Evolutionary conservation across 2,113 vertebrate species (phyloP).

Genomic region (Brienomyrus brachyistius): DNA sequence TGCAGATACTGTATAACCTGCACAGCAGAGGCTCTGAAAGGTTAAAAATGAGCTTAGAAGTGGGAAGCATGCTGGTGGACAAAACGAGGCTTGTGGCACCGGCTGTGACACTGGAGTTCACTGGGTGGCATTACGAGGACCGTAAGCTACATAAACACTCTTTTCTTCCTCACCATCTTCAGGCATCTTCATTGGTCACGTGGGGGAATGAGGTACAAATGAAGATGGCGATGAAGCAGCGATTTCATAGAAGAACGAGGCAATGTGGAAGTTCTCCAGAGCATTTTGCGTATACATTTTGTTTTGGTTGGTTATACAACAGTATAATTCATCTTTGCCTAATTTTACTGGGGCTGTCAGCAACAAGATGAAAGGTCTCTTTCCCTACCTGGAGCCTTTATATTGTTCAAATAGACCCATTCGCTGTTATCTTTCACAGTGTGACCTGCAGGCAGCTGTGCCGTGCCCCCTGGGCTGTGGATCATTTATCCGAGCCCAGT

Average conservation of each 20-base stretch:
- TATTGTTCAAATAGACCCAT: background rate
- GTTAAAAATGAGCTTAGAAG: conserved; percentile 51
- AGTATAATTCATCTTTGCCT: background rate
- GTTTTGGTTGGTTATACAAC: background rate
- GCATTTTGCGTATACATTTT: background rate
- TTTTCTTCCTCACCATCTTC: background rate
- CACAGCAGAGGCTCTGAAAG: conserved; percentile 55
- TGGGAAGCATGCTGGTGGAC: background rate
- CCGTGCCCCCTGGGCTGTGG: background rate
- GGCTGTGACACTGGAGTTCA: background rate
- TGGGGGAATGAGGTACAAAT: background rate
- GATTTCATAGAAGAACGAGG: background rate
- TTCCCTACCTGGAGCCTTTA: background rate
- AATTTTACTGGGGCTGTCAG: background rate
- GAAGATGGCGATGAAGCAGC: background rate
- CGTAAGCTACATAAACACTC: background rate
- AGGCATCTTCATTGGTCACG: background rate
- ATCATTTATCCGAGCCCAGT: background rate
- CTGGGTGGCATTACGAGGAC: background rate
- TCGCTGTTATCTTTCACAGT: background rate
- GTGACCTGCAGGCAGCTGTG: background rate
- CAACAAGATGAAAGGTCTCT: background rate
- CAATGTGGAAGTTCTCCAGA: background rate
- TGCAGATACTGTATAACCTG: conserved; percentile 25
- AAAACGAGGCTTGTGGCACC: background rate